phyloP scores from a whole-genome alignment of 1,140 invertebrate genomes.

The Phenacoccus solenopsis region DNA sequence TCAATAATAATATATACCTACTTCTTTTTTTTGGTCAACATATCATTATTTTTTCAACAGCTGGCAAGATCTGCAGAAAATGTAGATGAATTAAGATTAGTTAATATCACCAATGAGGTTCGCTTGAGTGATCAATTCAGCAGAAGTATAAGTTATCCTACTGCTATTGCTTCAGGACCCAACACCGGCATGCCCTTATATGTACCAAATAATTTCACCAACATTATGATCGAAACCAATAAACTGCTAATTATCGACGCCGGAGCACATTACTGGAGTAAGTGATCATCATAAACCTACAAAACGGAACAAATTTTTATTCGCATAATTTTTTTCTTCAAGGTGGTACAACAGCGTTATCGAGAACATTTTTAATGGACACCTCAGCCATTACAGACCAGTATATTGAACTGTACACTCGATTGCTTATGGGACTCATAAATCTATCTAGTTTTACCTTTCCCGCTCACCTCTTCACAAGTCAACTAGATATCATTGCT shows the following conservation, averaged over 20 bases:
- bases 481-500: conserved; percentile 59
- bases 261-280: conserved; percentile 45
- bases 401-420: conserved; percentile 72
- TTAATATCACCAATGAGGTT: conserved; percentile 47
- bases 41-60: conserved; percentile 10
- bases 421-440: conserved; percentile 77
- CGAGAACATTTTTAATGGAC: conserved; percentile 47
- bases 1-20: neutral
- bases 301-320: neutral
- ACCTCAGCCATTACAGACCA: conserved; percentile 45
- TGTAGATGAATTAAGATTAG: conserved; percentile 57
- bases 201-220: conserved; percentile 57
- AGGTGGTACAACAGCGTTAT: conserved; percentile 90
- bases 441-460: conserved; percentile 53
- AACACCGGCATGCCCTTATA: conserved; percentile 90
- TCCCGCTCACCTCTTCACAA: conserved; percentile 48
- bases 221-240: conserved; percentile 48
- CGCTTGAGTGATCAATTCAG: conserved; percentile 53
- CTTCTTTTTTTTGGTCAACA: neutral
- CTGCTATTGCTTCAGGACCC: conserved; percentile 76
- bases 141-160: conserved; percentile 66
- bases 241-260: conserved; percentile 39
- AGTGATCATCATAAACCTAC: neutral
- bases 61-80: conserved; percentile 31
- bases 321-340: neutral